Conservation (phyloP, 2,888 invertebrate species). For the Drosophila multiciliata region DNA sequence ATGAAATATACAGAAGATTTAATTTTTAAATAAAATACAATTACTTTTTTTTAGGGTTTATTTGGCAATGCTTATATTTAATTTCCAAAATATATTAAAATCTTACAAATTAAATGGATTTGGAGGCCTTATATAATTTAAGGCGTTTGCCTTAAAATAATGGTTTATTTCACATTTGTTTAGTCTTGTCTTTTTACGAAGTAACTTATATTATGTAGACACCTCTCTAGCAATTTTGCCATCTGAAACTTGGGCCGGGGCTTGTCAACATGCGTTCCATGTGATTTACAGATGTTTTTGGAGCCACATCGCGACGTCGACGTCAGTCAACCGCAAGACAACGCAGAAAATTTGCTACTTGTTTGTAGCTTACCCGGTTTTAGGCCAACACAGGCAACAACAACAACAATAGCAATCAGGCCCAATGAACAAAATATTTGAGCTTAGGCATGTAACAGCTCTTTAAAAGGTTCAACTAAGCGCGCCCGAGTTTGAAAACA, state of each 20-base stretch:
- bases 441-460: conserved; percentile 72
- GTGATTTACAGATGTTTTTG: conserved; percentile 52
- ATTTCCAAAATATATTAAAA: background rate
- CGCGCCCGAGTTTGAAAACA: conserved; percentile 57
- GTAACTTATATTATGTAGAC: conserved; percentile 13
- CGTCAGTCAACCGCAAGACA: conserved; percentile 39
- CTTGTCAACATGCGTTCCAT: conserved; percentile 56
- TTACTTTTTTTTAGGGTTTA: background rate
- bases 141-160: background rate
- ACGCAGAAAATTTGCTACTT: conserved; percentile 60
- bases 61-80: background rate
- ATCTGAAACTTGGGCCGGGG: conserved; percentile 12
- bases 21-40: background rate
- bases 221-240: conserved; percentile 24
- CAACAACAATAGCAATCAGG: conserved; percentile 13
- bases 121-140: background rate
- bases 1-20: background rate
- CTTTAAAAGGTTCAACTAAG: conserved; percentile 76
- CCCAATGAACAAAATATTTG: conserved; percentile 53
- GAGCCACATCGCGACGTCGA: conserved; percentile 10
- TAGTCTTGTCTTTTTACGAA: conserved; percentile 25
- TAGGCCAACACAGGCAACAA: conserved; percentile 20
- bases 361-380: conserved; percentile 48
- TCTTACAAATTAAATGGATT: background rate
- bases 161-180: background rate